Conservation (phyloP, 2,113 vertebrate species). For the Eretmochelys imbricata region DNA sequence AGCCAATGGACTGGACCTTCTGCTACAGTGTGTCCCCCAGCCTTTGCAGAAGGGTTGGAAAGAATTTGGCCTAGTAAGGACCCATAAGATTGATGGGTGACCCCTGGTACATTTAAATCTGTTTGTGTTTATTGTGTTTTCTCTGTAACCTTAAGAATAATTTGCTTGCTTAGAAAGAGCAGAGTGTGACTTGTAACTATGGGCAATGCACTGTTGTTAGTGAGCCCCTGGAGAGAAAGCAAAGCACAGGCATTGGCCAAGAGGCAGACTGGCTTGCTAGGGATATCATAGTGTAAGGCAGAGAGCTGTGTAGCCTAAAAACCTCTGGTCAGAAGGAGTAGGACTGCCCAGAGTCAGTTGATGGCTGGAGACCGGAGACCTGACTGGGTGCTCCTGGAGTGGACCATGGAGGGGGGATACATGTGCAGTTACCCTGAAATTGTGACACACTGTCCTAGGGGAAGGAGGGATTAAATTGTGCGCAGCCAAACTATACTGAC, state of each 20-base stretch:
- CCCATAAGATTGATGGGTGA: background rate
- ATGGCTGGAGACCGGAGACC: background rate
- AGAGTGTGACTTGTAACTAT: background rate
- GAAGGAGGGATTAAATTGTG: background rate
- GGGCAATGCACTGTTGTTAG: background rate
- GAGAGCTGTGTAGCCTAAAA: background rate
- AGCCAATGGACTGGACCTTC: background rate
- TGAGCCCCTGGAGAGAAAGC: background rate
- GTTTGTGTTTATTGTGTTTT: background rate
- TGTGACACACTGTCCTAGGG: background rate
- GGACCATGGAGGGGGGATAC: no score
- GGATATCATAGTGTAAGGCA: background rate
- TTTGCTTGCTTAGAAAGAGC: background rate
- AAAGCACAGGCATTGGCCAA: background rate
- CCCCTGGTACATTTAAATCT: background rate
- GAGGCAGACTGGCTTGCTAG: background rate
- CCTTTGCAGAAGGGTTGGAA: background rate
- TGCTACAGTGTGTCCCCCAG: background rate
- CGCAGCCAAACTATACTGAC: background rate
- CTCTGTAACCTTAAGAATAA: background rate
- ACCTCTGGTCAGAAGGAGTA: background rate
- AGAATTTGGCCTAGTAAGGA: background rate
- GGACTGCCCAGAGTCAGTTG: background rate
- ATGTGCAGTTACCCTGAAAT: background rate
- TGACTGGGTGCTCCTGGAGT: background rate